Conservation (phyloP, 1,140 invertebrate genomes). For the Leptestheria dahalacensis region DNA sequence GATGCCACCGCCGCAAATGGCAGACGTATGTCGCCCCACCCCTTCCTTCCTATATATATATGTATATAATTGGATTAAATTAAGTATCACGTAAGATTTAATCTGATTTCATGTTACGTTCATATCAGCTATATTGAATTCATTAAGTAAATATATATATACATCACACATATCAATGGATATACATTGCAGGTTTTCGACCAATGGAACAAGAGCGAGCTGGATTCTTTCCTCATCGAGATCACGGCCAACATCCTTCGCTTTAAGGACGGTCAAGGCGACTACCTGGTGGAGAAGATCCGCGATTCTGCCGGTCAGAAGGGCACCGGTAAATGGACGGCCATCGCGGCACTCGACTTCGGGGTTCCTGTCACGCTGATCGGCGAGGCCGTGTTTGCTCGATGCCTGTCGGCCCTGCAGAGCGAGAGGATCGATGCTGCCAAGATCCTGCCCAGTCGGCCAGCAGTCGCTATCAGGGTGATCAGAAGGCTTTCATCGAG, state of each 20-base stretch:
- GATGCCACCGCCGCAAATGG: conserved; percentile 73
- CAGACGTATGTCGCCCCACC: no score
- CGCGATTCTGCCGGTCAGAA: conserved; percentile 94
- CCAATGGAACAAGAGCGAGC: conserved; percentile 89
- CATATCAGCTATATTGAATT: no score
- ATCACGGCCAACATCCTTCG: conserved; percentile 94
- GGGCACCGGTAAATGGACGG: conserved; percentile 99
- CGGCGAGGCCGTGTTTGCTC: conserved; percentile 91
- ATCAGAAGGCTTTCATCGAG: conserved; percentile 68
- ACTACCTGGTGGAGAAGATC: conserved; percentile 77
- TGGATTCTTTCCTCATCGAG: conserved; percentile 97
- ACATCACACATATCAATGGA: no score
- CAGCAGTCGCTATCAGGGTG: conserved; percentile 39
- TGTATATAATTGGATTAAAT: no score
- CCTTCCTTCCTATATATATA: no score
- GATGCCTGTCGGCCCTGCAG: conserved; percentile 81
- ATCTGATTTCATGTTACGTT: no score
- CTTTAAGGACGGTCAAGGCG: conserved; percentile 53
- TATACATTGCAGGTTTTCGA: conserved; percentile 77
- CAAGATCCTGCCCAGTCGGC: conserved; percentile 49
- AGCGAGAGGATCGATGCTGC: conserved; percentile 69
- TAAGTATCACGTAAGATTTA: no score
- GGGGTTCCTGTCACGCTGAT: conserved; percentile 96
- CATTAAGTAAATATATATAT: no score
- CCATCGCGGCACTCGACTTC: conserved; percentile 87